Base-by-base conservation (phyloP, 2,888 invertebrate genomes). In the Macaria liturata region DNA sequence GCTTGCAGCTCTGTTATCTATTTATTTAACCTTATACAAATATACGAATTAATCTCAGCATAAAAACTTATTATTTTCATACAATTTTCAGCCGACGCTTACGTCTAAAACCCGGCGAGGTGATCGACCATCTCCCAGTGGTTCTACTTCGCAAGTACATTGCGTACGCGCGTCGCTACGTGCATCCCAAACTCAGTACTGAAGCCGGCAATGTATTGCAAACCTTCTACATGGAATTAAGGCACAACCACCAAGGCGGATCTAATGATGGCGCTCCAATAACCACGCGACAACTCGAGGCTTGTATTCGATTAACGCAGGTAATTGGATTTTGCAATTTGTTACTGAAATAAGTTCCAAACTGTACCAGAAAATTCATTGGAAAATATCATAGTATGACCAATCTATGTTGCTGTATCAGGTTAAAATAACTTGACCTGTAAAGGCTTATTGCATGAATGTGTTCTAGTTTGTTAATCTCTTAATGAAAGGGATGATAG, bases 211-310 rank as follows among this genome's bases (percentile, higher is more conserved):
- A 89, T 61, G 88, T 95, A 1, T 81, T 98, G 31, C 95, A 96
- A 83, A 88, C 94, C 7, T 98, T 97, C 85, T 98, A 98, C 80
- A 88, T 97, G 53, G 93, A 96, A 66, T 91, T 98, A 42, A 91
- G 98, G 4, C 92, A 93, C 55, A 94, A 93, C 44, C 94, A 95
- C 71, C 94, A 95, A 70, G 92, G 91, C 4, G 91, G 91, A 9
- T 94, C 95, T 62, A 92, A 94, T 20, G 95, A 95, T n/a, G 90
- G 91, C 0, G 81, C 92, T 1, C 97, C 97, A 0, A 95, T 98
- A 42, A 98, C 98, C 0, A 95, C 95, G 0, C 92, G 98, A 47
- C 98, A 98, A 79, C 90, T 98, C 7, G 97, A 98, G 85, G 98
- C 97, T 0, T 93, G 98, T 62, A 95, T 98, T 60, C 90, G 98